These are phyloP conservation scores for Mamestra brassicae DNA, from an alignment of 2,888 invertebrate species.

Conservation along the genomic window DNA sequence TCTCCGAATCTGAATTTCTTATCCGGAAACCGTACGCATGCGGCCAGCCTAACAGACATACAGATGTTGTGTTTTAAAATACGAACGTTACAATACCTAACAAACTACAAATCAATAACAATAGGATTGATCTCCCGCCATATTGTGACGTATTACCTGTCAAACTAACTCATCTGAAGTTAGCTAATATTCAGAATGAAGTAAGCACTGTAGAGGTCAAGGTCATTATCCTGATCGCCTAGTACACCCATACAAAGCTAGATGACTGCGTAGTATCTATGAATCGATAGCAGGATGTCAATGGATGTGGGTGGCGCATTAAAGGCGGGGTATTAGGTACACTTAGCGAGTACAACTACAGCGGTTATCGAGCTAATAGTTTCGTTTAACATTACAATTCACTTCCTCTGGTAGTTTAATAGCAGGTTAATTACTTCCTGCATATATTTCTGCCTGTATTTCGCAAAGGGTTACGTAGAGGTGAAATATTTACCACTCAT, in stretches of 20 bases:
- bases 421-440: slow-evolving; percentile 24
- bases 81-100: no score
- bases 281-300: slow-evolving; percentile 36
- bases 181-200: slow-evolving; percentile 30
- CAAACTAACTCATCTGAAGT: slow-evolving; percentile 17
- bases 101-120: neutral
- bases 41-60: neutral
- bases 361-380: slow-evolving; percentile 35
- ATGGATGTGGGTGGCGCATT: slow-evolving; percentile 29
- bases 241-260: neutral
- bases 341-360: slow-evolving; percentile 19
- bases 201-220: slow-evolving; percentile 28
- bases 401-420: slow-evolving; percentile 24
- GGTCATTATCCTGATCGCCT: slow-evolving; percentile 13
- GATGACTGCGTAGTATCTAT: neutral
- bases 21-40: no score
- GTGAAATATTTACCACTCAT: no score
- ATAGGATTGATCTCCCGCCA: slow-evolving; percentile 8
- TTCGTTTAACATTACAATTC: slow-evolving; percentile 15
- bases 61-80: neutral
- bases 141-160: slow-evolving; percentile 30
- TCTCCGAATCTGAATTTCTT: no score
- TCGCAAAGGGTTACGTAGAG: no score
- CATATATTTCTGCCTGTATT: neutral
- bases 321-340: slow-evolving; percentile 29